Conservation (phyloP, 1,140 invertebrate genomes). For the Zaprionus lachaisei region DNA sequence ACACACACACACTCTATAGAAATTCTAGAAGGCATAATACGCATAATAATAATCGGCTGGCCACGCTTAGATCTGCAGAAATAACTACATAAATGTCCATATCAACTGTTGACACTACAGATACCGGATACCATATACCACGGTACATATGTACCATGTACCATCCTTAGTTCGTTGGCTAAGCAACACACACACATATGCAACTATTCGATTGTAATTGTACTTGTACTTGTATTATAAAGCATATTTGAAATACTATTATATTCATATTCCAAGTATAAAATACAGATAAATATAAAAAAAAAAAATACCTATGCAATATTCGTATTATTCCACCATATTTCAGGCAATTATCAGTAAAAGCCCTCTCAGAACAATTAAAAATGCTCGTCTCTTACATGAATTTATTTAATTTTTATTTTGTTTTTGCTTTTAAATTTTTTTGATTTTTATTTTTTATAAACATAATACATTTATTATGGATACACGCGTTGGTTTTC, state of each 20-base stretch:
- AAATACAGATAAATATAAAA: conserved; percentile 75
- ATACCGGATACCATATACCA: conserved; percentile 22
- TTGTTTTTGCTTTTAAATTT: conserved; percentile 79
- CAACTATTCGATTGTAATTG: conserved; percentile 77
- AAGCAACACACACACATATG: conserved; percentile 37
- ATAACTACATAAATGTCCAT: conserved; percentile 46
- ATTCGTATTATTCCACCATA: background rate
- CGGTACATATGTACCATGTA: conserved; percentile 2
- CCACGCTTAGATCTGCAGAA: conserved; percentile 32
- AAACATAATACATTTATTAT: conserved; percentile 84
- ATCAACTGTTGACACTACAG: conserved; percentile 47
- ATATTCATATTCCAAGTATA: conserved; percentile 80
- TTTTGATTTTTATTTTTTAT: conserved; percentile 71
- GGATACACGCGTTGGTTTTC: conserved; percentile 56
- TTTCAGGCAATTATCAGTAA: background rate
- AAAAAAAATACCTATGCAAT: conserved; percentile 38
- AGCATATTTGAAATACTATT: conserved; percentile 70
- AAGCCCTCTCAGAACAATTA: background rate
- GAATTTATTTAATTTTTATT: conserved; percentile 83
- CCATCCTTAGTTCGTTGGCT: conserved; percentile 28
- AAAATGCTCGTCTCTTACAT: conserved; percentile 46
- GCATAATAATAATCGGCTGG: conserved; percentile 17
- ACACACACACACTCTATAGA: conserved; percentile 7
- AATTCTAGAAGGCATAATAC: conserved; percentile 11
- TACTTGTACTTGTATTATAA: conserved; percentile 70